Evolutionary conservation across 1,140 invertebrate genomes (phyloP).

Genomic region (Drosophila nikananu): DNA sequence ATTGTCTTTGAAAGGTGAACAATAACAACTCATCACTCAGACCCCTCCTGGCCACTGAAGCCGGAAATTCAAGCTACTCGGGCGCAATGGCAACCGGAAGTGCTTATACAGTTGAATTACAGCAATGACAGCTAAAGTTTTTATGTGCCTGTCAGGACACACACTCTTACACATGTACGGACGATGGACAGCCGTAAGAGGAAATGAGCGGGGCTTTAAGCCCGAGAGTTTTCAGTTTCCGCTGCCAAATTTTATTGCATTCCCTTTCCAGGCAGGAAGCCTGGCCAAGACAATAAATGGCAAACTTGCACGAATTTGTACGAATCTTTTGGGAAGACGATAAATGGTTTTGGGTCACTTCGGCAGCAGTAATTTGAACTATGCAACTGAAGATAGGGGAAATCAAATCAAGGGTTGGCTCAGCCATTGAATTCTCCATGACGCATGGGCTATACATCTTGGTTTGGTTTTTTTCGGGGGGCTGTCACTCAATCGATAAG

Average conservation of each 20-base stretch:
- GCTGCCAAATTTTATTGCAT: constrained; percentile 56
- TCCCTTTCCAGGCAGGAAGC: constrained; percentile 38
- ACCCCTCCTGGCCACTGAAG: constrained; percentile 10
- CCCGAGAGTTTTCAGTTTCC: constrained; percentile 55
- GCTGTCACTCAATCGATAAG: constrained; percentile 43
- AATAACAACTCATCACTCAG: constrained; percentile 2
- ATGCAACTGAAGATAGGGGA: constrained; percentile 26
- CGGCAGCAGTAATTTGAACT: constrained; percentile 21
- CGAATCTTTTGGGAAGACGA: constrained; percentile 13
- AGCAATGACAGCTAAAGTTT: constrained; percentile 60
- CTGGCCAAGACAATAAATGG: constrained; percentile 62
- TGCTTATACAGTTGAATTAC: constrained; percentile 73
- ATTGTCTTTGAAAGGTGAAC: constrained; percentile 4
- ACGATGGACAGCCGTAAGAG: constrained; percentile 31
- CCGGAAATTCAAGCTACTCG: constrained; percentile 49
- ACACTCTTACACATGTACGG: background rate
- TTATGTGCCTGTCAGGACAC: constrained; percentile 58
- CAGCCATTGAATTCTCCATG: constrained; percentile 7
- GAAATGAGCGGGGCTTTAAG: constrained; percentile 36
- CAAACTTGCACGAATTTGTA: constrained; percentile 53
- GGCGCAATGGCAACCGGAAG: constrained; percentile 66
- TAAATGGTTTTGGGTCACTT: constrained; percentile 26
- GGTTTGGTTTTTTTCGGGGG: background rate
- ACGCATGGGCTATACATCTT: constrained; percentile 41
- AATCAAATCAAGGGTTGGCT: constrained; percentile 38